Evolutionary conservation across 1,140 invertebrate genomes (phyloP).

Genomic region (Cyclina sinensis): DNA sequence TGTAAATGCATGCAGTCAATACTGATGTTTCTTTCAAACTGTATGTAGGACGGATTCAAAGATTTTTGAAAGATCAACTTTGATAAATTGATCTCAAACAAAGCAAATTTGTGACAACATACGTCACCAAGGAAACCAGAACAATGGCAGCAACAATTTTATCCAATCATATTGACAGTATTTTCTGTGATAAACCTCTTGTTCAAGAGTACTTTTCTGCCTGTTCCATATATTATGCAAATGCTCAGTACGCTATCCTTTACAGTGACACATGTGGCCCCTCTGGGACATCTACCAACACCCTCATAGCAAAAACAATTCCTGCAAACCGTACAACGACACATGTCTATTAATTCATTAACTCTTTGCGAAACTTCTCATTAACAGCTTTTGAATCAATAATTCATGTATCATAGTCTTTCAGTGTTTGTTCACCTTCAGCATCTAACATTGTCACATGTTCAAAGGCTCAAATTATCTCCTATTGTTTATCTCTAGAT

Average conservation of each 20-base stretch:
- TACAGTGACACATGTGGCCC: background rate
- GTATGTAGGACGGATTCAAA: too few species aligned
- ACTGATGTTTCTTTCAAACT: too few species aligned
- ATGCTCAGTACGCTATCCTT: background rate
- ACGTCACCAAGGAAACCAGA: too few species aligned
- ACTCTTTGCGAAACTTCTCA: background rate
- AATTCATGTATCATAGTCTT: background rate
- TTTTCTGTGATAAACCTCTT: too few species aligned
- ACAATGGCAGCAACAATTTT: too few species aligned
- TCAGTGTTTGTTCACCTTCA: background rate
- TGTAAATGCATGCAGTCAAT: background rate
- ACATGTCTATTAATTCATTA: conserved; percentile 37
- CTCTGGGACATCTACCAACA: background rate
- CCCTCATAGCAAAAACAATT: background rate
- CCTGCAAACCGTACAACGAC: background rate
- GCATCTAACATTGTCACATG: conserved; percentile 7
- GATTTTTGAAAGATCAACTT: too few species aligned
- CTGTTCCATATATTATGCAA: background rate
- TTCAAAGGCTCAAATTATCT: too few species aligned
- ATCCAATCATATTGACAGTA: too few species aligned
- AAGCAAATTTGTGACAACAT: too few species aligned
- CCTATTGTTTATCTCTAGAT: too few species aligned
- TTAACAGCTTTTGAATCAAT: background rate
- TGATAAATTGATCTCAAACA: too few species aligned
- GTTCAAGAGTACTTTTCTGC: background rate